Base-by-base conservation (phyloP, 2,113 vertebrate genomes). In the Setophaga coronata region DNA sequence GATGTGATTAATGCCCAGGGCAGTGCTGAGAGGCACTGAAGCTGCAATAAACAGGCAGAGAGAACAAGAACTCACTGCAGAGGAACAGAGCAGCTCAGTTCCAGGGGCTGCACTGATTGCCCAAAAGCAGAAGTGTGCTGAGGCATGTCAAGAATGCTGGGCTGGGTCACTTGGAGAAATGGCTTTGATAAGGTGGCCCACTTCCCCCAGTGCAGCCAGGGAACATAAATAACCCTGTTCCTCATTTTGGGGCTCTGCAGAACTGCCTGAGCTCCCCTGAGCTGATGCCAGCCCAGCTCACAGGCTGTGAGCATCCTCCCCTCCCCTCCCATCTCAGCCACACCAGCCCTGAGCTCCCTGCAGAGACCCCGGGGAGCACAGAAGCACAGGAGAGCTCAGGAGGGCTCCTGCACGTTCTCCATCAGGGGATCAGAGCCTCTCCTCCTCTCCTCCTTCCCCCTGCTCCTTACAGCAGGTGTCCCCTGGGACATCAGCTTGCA, bases 61-160 rank as follows among this genome's bases (percentile, higher is more conserved):
- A 38, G 26, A 58, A 38, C 0, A 65, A 17, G 54, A 67, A 43
- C 3, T 51, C 1, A 0, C 2, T 33, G 40, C 56, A 83, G 40
- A 87, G 62, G 12, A 71, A 43, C 56, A 48, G 3, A 54, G 5
- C 2, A 64, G 36, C 40, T 71, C 21, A 0, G n/a, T 45, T 58
- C 38, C 54, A n/a, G 17, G 14, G 18, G 58, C 8, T 79, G 56
- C 82, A 67, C 48, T 51, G 66, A 36, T n/a, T 81, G n/a, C 45
- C 72, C 42, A 81, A 84, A 92, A 94, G 78, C 69, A 94, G 66
- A 83, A 82, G 73, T 29, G 61, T 13, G 54, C 36, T 88, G 80
- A 73, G 71, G 67, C 54, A 79, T 12, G 61, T 7, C 50, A 51
- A 40, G 87, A 97, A 93, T 45, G 69, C 61, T 88, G 54, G 65